Evolutionary conservation across 2,888 invertebrate species (phyloP), one percentile per base, ranked within the genome.

Genomic region (Yponomeuta evonymella): DNA sequence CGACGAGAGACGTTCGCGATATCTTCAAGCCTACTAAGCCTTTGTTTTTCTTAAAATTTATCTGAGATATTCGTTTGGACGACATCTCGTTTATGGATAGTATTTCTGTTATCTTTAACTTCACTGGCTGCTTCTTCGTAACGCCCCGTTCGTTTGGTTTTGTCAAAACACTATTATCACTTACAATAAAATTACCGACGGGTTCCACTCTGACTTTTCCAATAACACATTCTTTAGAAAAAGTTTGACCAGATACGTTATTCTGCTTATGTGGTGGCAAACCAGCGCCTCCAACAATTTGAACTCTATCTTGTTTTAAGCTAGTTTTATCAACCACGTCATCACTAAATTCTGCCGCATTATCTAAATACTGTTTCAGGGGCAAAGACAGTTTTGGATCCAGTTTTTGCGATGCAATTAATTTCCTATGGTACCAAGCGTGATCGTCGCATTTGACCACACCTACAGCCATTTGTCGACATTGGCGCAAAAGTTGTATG

Each of bases 11-110:
- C 1, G 3, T 12, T 58, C 51, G 29, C 67, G 71, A 76, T 69
- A 84, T 75, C 76, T 76, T 83, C 72, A 85, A 74, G 11, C 85
- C 85, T 33, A 85, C 71, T 43, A 84, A 76, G 29, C 85, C 85
- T 73, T 48, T 75, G 72, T 85, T 85, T 71, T 76, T 80, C 73
- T 81, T 83, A 15, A 81, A 77, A 75, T 85, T 79, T 12, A 85
- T 65, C 71, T 75, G 11, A 58, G 51, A 58, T 12, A 12, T 3
- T 58, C 51, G 51, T 58, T 58, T 58, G 12, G 15, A 12, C 2
- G 51, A 58, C 51, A 58, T 58, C 15, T 58, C 51, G 12, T 15
- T 58, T 58, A 58, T 58, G 15, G 51, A 15, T 12, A 58, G 51
- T 58, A 58, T 58, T 58, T 58, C 51, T 58, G 1, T 58, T 15